Evolutionary conservation across 1,140 invertebrate species (phyloP).

Genomic region (Trachymyrmex septentrionalis): DNA sequence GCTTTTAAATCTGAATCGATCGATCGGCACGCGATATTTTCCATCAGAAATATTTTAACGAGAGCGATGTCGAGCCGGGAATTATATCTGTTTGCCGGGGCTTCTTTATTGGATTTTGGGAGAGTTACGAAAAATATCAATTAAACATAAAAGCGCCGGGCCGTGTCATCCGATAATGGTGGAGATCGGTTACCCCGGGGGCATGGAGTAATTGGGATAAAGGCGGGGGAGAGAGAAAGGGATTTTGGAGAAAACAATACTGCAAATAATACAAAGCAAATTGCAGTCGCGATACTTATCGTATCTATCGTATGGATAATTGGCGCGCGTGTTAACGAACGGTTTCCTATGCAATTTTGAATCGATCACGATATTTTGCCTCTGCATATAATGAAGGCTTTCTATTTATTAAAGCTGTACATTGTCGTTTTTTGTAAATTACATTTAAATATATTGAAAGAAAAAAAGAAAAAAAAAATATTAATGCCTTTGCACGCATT

Average conservation of each 20-base stretch:
- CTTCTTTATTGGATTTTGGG: conserved; percentile 78
- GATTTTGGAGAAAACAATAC: conserved; percentile 71
- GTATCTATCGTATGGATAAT: conserved; percentile 66
- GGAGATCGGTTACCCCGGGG: conserved; percentile 77
- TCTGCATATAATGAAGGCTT: conserved; percentile 32
- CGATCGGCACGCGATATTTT: conserved; percentile 75
- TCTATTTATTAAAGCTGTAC: conserved; percentile 34
- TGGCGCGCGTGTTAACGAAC: conserved; percentile 64
- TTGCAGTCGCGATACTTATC: conserved; percentile 73
- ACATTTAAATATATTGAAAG: conserved; percentile 25
- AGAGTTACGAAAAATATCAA: conserved; percentile 82
- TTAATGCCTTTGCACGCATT: background rate
- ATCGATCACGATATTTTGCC: conserved; percentile 45
- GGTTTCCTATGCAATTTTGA: conserved; percentile 53
- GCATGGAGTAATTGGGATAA: conserved; percentile 78
- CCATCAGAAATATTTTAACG: conserved; percentile 83
- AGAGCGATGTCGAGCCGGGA: conserved; percentile 81
- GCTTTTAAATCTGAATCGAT: conserved; percentile 61
- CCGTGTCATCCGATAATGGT: conserved; percentile 82
- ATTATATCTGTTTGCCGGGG: conserved; percentile 82
- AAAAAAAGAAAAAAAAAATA: background rate
- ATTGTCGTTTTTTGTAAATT: conserved; percentile 3
- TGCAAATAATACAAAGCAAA: conserved; percentile 77
- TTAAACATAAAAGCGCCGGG: conserved; percentile 80
- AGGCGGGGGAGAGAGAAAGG: conserved; percentile 48